Evolutionary conservation across 2,888 invertebrate genomes (phyloP).

Genomic region (Nemurella pictetii): DNA sequence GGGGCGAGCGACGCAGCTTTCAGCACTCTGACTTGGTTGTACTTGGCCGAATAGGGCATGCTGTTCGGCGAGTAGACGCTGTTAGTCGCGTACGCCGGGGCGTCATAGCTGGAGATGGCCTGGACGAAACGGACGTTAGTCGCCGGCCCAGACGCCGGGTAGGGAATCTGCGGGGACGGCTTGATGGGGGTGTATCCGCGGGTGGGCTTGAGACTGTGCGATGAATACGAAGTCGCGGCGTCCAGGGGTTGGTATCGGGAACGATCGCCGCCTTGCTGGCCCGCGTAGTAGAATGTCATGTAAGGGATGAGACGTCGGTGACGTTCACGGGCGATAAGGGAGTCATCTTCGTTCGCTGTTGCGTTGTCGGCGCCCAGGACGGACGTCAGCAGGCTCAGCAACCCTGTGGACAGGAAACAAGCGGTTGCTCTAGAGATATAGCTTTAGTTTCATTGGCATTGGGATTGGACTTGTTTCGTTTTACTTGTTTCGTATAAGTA

Average conservation of each 20-base stretch:
- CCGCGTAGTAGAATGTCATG: conserved; percentile 74
- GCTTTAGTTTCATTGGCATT: no score
- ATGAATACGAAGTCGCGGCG: neutral
- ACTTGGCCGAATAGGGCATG: neutral
- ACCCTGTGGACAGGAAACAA: neutral
- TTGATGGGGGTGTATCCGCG: conserved; percentile 3
- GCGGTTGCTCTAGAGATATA: no score
- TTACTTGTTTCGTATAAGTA: no score
- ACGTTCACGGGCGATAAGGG: conserved; percentile 56
- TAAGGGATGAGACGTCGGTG: conserved; percentile 80
- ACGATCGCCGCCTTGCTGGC: conserved; percentile 34
- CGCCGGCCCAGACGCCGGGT: conserved; percentile 10
- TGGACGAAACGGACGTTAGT: neutral
- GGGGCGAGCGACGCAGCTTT: conserved; percentile 1
- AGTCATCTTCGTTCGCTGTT: neutral
- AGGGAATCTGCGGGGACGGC: neutral
- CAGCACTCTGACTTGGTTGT: conserved; percentile 19
- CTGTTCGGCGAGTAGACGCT: neutral
- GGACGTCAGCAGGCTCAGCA: neutral
- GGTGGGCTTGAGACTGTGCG: neutral
- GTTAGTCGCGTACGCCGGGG: conserved; percentile 14
- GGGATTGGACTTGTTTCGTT: no score
- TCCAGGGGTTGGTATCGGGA: conserved; percentile 30
- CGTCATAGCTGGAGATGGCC: conserved; percentile 1
- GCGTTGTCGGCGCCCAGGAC: neutral